These are phyloP conservation scores for Cichlasoma orientale DNA, from an alignment of 2,797 vertebrate genomes.

Conservation along the genomic window DNA sequence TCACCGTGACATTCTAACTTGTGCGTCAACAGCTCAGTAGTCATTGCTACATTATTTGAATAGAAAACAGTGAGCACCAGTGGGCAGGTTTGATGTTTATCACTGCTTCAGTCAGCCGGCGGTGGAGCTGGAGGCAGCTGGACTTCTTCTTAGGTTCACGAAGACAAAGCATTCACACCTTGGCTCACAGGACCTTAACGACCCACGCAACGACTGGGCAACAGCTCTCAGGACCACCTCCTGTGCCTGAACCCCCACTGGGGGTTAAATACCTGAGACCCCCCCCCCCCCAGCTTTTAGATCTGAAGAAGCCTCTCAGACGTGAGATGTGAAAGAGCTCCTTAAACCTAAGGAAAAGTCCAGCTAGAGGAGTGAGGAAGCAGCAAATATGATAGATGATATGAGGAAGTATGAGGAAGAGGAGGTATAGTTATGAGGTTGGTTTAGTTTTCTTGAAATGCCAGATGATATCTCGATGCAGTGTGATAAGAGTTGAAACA, in stretches of 20 bases:
- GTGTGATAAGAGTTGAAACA: no score
- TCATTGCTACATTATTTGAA: background rate
- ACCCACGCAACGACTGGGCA: background rate
- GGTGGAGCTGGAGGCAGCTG: background rate
- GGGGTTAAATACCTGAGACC: background rate
- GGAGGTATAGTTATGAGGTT: background rate
- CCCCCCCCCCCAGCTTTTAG: background rate
- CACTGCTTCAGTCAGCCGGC: background rate
- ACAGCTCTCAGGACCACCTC: background rate
- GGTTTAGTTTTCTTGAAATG: background rate
- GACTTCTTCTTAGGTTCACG: background rate
- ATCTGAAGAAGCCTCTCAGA: background rate
- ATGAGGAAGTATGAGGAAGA: background rate
- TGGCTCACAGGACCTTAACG: background rate
- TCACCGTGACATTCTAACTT: background rate
- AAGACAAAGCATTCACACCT: accelerated
- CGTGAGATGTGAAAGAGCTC: background rate
- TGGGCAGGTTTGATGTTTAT: background rate
- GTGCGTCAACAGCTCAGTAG: background rate
- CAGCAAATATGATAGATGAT: background rate
- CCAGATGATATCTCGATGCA: background rate
- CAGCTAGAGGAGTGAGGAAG: background rate
- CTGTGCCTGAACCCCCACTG: accelerated
- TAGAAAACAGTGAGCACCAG: background rate
- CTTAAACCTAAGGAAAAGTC: background rate